Evolutionary conservation across 2,113 vertebrate genomes (phyloP).

Genomic region (Thinocorus orbignyianus): DNA sequence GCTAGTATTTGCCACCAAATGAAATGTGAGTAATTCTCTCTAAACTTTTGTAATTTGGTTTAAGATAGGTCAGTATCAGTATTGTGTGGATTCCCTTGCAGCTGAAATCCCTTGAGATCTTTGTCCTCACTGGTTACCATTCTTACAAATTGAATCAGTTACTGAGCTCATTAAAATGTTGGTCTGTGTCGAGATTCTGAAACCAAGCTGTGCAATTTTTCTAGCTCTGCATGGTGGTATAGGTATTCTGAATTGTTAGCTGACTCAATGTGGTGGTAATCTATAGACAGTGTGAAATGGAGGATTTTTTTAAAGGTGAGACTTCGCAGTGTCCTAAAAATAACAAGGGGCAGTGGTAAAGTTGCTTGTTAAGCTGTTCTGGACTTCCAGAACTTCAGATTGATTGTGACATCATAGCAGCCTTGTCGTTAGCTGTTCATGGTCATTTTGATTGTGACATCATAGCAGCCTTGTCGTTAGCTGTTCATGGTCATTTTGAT

Average conservation of each 20-base stretch:
- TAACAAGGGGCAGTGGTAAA: not conserved
- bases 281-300: not conserved
- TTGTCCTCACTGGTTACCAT: not conserved
- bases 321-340: not conserved
- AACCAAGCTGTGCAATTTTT: not conserved
- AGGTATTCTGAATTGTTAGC: not conserved
- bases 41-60: not conserved
- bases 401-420: fast-evolving
- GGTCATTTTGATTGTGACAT: not conserved
- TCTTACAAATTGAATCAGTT: not conserved
- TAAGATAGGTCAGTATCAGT: not conserved
- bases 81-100: not conserved
- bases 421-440: not conserved
- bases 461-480: not conserved
- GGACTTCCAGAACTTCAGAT: not conserved
- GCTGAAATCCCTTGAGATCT: not conserved
- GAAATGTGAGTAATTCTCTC: not conserved
- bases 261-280: fast-evolving
- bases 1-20: not conserved
- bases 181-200: not conserved
- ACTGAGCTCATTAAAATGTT: not conserved
- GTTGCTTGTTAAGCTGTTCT: not conserved
- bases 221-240: not conserved
- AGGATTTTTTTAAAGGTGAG: not conserved
- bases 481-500: not conserved